phyloP scores from a whole-genome alignment of 2,113 vertebrate genomes.

The Galbula dea region DNA sequence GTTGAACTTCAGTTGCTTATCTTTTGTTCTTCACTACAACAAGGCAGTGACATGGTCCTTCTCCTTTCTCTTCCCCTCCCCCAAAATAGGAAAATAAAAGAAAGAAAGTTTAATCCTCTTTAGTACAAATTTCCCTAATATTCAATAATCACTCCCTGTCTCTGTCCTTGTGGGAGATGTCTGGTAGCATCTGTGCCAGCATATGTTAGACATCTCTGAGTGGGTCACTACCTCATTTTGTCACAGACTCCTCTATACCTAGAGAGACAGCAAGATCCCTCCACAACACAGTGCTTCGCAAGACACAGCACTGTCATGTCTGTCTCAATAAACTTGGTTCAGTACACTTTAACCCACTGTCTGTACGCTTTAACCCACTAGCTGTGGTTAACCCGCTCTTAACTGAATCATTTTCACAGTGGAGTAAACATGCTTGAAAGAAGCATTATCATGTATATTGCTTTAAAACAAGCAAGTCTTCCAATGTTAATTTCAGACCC shows the following conservation, averaged over 20 bases:
- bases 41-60: slow-evolving; percentile 49
- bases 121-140: slow-evolving; percentile 78
- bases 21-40: slow-evolving; percentile 60
- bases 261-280: slow-evolving; percentile 57
- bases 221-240: slow-evolving; percentile 72
- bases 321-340: slow-evolving; percentile 61
- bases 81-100: slow-evolving; percentile 23
- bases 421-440: background rate
- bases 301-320: slow-evolving; percentile 56
- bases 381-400: slow-evolving; percentile 40
- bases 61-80: background rate
- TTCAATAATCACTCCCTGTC: slow-evolving; percentile 76
- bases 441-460: background rate
- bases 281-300: slow-evolving; percentile 32
- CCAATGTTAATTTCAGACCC: background rate
- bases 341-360: slow-evolving; percentile 55
- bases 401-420: background rate
- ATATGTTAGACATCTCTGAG: slow-evolving; percentile 77
- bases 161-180: slow-evolving; percentile 50
- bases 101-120: slow-evolving; percentile 63
- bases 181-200: slow-evolving; percentile 74
- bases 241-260: slow-evolving; percentile 61
- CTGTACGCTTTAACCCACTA: slow-evolving; percentile 31
- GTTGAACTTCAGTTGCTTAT: slow-evolving; percentile 62
- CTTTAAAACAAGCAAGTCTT: background rate